Evolutionary conservation across 2,888 invertebrate genomes (phyloP).

Genomic region (Argyresthia albistria): DNA sequence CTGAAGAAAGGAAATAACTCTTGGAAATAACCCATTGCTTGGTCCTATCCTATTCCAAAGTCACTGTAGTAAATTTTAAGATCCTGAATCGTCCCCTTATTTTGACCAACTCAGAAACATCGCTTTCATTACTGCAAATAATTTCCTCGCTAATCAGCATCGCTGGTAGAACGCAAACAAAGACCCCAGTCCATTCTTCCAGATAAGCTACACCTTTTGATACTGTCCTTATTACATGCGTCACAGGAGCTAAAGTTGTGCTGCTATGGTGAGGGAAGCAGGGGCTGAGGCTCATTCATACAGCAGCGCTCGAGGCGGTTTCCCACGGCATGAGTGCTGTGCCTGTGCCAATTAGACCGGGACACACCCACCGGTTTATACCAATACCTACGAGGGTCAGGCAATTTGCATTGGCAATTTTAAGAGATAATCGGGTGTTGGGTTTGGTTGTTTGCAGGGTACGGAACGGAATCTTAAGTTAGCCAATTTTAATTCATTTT

Average conservation of each 20-base stretch:
- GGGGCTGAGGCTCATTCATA: conserved; percentile 1
- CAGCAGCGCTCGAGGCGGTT: conserved; percentile 4
- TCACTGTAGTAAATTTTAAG: too few relatives aligned
- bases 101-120: neutral
- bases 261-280: neutral
- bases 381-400: neutral
- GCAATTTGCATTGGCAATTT: neutral
- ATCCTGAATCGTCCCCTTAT: neutral
- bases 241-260: neutral
- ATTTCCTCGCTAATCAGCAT: neutral
- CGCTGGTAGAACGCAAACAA: neutral
- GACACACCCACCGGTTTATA: neutral
- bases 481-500: too few relatives aligned
- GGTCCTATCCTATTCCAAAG: too few relatives aligned
- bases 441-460: too few relatives aligned
- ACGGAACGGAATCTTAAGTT: too few relatives aligned
- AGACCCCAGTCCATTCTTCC: neutral
- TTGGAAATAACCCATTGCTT: too few relatives aligned
- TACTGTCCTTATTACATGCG: too few relatives aligned
- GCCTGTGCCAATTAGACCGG: conserved; percentile 4
- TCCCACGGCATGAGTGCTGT: conserved; percentile 1
- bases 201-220: neutral
- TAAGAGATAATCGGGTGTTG: neutral
- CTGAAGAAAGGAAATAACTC: too few relatives aligned
- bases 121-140: neutral